Evolutionary conservation across 2,113 vertebrate species (phyloP).

Genomic region (Microcebus lehilahytsara): DNA sequence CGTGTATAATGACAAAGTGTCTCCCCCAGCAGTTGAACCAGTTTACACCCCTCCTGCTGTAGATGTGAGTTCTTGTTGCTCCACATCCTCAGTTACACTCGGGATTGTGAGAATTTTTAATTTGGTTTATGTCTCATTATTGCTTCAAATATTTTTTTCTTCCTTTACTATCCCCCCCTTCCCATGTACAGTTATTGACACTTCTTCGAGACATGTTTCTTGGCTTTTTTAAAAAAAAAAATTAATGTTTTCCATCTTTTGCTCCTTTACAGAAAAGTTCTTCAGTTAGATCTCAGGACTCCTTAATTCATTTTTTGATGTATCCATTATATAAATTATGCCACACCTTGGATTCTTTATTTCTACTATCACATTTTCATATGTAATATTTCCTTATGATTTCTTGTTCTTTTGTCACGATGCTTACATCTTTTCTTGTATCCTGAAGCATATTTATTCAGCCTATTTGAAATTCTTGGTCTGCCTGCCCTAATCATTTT

Average conservation of each 20-base stretch:
- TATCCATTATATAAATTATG: background rate
- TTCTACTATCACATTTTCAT: background rate
- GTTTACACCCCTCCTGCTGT: background rate
- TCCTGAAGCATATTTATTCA: background rate
- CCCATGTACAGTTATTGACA: background rate
- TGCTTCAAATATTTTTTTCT: background rate
- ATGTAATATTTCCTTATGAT: background rate
- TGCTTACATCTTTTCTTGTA: background rate
- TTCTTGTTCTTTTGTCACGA: background rate
- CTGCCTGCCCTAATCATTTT: background rate
- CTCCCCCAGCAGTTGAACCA: background rate
- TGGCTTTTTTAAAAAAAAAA: background rate
- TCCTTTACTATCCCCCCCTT: background rate
- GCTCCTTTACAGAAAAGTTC: background rate
- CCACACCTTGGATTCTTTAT: background rate
- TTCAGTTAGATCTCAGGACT: background rate
- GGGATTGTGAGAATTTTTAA: background rate
- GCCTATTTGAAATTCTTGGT: background rate
- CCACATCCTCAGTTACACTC: background rate
- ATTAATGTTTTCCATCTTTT: background rate
- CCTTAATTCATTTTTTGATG: background rate
- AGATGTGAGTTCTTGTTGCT: background rate
- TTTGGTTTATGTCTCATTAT: background rate
- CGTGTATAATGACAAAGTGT: background rate
- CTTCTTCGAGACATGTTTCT: background rate